Conservation (phyloP, 2,113 vertebrate genomes). For the Sinocyclocheilus maitianheensis region DNA sequence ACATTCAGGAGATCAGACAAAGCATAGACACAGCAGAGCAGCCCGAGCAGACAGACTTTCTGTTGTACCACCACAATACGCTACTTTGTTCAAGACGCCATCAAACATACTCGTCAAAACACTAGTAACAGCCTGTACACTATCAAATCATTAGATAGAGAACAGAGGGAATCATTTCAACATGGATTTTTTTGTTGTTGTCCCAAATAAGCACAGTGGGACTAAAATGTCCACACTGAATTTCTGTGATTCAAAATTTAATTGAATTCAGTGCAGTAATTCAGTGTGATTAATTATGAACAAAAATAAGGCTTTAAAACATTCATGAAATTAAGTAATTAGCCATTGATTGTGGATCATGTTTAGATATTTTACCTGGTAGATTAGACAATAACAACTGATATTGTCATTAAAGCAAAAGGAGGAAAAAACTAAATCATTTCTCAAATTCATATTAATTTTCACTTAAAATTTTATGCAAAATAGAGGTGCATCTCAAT, state of each 20-base stretch:
- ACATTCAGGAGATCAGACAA: slow-evolving; percentile 21
- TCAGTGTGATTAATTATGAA: background rate
- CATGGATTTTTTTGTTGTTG: background rate
- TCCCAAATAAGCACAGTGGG: background rate
- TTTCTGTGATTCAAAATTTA: background rate
- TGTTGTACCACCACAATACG: slow-evolving; percentile 27
- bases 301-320: background rate
- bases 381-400: background rate
- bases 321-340: background rate
- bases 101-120: slow-evolving; percentile 21
- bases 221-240: background rate
- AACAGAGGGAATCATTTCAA: background rate
- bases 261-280: background rate
- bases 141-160: background rate
- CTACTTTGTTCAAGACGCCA: slow-evolving; percentile 46
- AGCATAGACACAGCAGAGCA: slow-evolving; percentile 12
- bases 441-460: background rate
- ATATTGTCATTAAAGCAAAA: slow-evolving; percentile 1
- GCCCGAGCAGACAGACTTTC: background rate
- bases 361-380: background rate
- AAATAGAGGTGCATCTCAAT: too few species aligned
- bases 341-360: background rate
- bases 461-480: background rate
- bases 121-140: background rate
- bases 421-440: background rate